phyloP scores from a whole-genome alignment of 2,888 invertebrate genomes.

The Thereva nobilitata region DNA sequence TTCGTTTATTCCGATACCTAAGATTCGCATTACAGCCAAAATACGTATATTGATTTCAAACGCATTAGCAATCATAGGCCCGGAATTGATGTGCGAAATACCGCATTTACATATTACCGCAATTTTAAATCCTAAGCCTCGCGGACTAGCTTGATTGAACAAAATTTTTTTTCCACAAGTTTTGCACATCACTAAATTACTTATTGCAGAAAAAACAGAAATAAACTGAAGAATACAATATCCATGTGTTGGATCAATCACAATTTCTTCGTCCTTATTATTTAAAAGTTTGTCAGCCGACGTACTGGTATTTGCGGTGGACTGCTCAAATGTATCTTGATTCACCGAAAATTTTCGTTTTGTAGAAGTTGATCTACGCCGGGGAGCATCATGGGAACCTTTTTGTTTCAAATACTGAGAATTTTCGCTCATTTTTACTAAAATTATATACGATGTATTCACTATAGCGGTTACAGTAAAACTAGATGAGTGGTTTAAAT shows the following conservation, averaged over 20 bases:
- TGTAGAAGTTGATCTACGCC: constrained; percentile 17
- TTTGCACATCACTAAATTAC: constrained; percentile 19
- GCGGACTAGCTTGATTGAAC: constrained; percentile 15
- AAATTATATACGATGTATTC: constrained; percentile 8
- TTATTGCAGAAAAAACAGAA: constrained; percentile 20
- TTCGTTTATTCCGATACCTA: constrained; percentile 10
- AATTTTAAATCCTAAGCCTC: constrained; percentile 21
- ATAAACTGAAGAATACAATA: constrained; percentile 21
- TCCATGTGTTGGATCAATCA: constrained; percentile 19
- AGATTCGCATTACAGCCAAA: constrained; percentile 9
- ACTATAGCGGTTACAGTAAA: background rate
- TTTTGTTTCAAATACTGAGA: constrained; percentile 10
- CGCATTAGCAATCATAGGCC: constrained; percentile 20
- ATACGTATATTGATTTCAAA: constrained; percentile 21
- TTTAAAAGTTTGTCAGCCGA: constrained; percentile 6
- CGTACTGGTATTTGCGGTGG: constrained; percentile 7
- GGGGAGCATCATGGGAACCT: constrained; percentile 9
- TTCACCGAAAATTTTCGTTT: constrained; percentile 13
- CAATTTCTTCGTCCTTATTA: constrained; percentile 20
- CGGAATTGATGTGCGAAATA: constrained; percentile 16
- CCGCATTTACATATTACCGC: constrained; percentile 24
- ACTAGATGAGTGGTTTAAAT: constrained; percentile 11
- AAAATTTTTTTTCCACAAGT: constrained; percentile 12
- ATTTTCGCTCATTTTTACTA: constrained; percentile 12
- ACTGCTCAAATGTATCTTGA: constrained; percentile 8